These are phyloP conservation scores for Taeniopygia guttata DNA, from an alignment of 2,797 vertebrate species.

Conservation along the genomic window DNA sequence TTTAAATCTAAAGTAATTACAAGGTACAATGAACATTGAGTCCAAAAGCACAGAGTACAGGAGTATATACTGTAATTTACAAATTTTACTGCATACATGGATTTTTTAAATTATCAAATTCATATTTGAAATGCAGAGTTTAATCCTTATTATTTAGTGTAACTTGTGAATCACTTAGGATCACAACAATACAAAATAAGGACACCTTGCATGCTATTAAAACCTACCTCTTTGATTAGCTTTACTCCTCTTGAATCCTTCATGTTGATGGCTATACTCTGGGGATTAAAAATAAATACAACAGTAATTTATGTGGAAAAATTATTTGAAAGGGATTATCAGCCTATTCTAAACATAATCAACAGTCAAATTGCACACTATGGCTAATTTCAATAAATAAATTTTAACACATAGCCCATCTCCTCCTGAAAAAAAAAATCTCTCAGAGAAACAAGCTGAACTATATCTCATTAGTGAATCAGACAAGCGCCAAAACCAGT, in stretches of 20 bases:
- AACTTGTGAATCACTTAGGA: not conserved
- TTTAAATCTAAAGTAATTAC: not conserved
- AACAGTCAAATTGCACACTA: not conserved
- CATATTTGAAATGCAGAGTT: not conserved
- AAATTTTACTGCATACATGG: not conserved
- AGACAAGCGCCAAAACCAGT: not conserved
- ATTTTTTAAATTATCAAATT: not conserved
- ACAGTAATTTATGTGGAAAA: not conserved
- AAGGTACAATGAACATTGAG: not conserved
- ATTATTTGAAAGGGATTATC: not conserved
- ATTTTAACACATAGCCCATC: not conserved
- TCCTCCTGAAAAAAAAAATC: not conserved
- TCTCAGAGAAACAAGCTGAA: not conserved
- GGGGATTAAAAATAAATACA: constrained; percentile 26
- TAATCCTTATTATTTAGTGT: not conserved
- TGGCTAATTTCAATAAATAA: not conserved
- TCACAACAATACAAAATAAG: not conserved
- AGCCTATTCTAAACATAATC: not conserved
- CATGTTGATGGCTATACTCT: constrained; percentile 90
- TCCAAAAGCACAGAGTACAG: not conserved
- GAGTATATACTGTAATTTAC: not conserved
- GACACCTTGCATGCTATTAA: not conserved
- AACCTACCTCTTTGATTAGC: constrained; percentile 86
- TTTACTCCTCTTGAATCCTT: constrained; percentile 83
- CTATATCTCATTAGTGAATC: not conserved